Evolutionary conservation across 2,113 vertebrate species (phyloP), one percentile per base, ranked within the genome.

Genomic region (Motacilla alba): DNA sequence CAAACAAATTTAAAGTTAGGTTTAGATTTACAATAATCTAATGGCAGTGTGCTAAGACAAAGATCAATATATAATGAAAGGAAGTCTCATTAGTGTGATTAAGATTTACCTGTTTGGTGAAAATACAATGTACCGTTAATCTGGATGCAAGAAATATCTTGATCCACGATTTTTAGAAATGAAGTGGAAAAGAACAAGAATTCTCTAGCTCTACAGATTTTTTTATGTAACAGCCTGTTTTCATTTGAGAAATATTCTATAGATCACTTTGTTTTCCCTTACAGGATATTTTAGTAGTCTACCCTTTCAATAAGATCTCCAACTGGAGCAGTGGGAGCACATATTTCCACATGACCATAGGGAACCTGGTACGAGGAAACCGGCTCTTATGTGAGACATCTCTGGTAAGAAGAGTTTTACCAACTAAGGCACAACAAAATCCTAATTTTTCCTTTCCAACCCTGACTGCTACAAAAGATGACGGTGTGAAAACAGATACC

Each of bases 241-340:
- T 83, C 59, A 56, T 87, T 63, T 70, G 43, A 90, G 31, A 56
- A 81, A 35, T 37, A 12, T 43, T 90, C 9, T 62, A 39, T 2
- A 56, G 11, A 56, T 86, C 37, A 39, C 35, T 91, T 63, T 94
- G 15, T 64, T 91, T 94, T 50, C 67, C 22, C 19, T 78, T 94
- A 1, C 96, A 99, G 99, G 99, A 99, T 10, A 97, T 98, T 92
- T 97, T 99, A 92, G 98, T 91, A 23, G 98, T 96, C 76, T 98
- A 99, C 87, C 98, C 99, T 7, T 99, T 99, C 96, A 99, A 98
- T 95, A 98, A 98, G 95, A 99, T 99, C 27, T 98, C 99, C 72
- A 99, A 97, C 83, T 99, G 99, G 99, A 99, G 98, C 98, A 99
- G 99, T 30, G 99, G 99, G 14, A 99, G 99, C 96, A 99, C 99